These are phyloP conservation scores for Noctua janthe DNA, from an alignment of 2,888 invertebrate genomes.

Conservation along the genomic window DNA sequence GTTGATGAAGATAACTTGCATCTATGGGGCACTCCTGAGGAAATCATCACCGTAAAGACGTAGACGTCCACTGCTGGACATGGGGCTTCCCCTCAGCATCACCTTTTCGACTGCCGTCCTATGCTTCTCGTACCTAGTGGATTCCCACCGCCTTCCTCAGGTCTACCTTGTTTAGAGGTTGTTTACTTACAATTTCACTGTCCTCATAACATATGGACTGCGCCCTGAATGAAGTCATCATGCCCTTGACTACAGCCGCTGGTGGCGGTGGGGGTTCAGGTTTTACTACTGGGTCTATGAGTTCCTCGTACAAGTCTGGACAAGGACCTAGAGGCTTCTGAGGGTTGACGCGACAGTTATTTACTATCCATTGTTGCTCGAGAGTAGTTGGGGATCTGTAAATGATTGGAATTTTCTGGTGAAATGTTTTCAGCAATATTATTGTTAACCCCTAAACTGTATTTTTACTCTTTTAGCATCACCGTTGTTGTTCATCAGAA, in stretches of 20 bases:
- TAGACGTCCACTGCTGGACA: neutral
- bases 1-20: neutral
- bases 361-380: conserved; percentile 92
- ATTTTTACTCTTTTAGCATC: neutral
- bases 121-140: neutral
- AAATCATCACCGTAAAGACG: neutral
- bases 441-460: neutral
- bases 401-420: neutral
- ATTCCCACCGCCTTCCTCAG: neutral
- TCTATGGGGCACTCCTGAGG: neutral
- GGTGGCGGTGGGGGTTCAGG: conserved; percentile 52
- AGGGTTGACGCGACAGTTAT: conserved; percentile 91
- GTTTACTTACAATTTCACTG: conserved; percentile 37
- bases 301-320: conserved; percentile 88
- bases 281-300: conserved; percentile 73
- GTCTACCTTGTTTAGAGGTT: neutral
- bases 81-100: neutral
- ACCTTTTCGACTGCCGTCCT: neutral
- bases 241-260: conserved; percentile 41
- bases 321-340: conserved; percentile 89
- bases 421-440: neutral
- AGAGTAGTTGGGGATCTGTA: conserved; percentile 85
- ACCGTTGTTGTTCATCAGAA: neutral
- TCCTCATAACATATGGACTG: conserved; percentile 34
- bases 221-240: conserved; percentile 25